These are phyloP conservation scores for Drosophila mauritiana DNA, from an alignment of 1,140 invertebrate species.

Conservation along the genomic window DNA sequence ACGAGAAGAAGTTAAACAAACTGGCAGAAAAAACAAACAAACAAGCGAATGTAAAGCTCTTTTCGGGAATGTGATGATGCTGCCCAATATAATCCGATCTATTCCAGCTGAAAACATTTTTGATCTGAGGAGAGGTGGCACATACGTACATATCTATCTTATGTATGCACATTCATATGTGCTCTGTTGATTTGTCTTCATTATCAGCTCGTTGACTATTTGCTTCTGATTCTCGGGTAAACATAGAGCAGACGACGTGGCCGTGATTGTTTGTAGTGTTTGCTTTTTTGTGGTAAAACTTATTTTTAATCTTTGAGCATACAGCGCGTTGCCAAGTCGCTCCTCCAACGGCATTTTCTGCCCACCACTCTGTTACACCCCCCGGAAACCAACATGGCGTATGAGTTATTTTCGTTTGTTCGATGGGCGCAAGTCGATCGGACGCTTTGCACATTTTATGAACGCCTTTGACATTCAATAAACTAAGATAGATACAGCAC, in stretches of 20 bases:
- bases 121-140: constrained; percentile 7
- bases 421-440: constrained; percentile 23
- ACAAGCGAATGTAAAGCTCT: constrained; percentile 23
- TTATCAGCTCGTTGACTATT: constrained; percentile 65
- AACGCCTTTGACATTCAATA: constrained; percentile 26
- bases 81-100: constrained; percentile 19
- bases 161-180: not conserved
- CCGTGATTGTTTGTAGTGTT: constrained; percentile 46
- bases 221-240: constrained; percentile 56
- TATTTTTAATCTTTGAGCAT: constrained; percentile 68
- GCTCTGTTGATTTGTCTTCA: constrained; percentile 51
- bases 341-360: constrained; percentile 22
- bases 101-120: constrained; percentile 19
- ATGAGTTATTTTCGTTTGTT: constrained; percentile 48
- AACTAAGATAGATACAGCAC: constrained; percentile 11
- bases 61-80: constrained; percentile 19
- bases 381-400: constrained; percentile 11
- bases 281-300: constrained; percentile 43
- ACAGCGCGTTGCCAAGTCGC: constrained; percentile 35
- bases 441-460: constrained; percentile 38
- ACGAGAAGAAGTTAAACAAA: constrained; percentile 33
- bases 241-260: constrained; percentile 42
- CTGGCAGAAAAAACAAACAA: constrained; percentile 35
- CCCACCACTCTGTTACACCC: constrained; percentile 1
- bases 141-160: not conserved